A percentile compares a stretch with the other conserved stretches of the same genome.
Evolutionary conservation across 2,113 vertebrate genomes (phyloP).

Genomic region (Marmota monax): DNA sequence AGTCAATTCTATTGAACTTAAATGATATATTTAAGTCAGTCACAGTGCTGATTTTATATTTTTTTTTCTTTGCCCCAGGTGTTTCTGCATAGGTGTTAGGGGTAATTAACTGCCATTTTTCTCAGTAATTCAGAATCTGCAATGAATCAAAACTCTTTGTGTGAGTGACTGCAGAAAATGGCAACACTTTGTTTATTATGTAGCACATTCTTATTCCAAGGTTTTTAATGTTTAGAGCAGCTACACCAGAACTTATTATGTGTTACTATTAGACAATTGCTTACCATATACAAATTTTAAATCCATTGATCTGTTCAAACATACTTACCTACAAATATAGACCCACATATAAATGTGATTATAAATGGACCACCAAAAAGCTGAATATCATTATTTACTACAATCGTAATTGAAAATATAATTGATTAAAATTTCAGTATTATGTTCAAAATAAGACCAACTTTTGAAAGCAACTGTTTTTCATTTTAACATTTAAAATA

Average conservation of each 20-base stretch:
- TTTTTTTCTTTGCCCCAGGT: constrained; percentile 81
- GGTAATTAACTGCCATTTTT: constrained; percentile 89
- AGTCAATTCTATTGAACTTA: constrained; percentile 84
- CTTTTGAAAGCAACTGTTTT: constrained; percentile 56
- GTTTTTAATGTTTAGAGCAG: constrained; percentile 85
- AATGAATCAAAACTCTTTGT: constrained; percentile 87
- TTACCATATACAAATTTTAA: constrained; percentile 83
- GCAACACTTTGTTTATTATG: constrained; percentile 88
- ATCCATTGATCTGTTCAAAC: constrained; percentile 53
- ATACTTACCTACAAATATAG: neutral
- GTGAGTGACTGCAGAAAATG: constrained; percentile 83
- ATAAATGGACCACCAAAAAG: neutral
- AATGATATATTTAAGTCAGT: constrained; percentile 85
- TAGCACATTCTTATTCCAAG: constrained; percentile 84
- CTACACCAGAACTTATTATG: constrained; percentile 85
- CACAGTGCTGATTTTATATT: constrained; percentile 87
- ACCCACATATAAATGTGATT: neutral
- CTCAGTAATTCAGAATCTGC: constrained; percentile 87
- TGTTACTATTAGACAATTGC: constrained; percentile 84
- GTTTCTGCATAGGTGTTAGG: constrained; percentile 86
- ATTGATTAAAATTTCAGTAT: constrained; percentile 71
- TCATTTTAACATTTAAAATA: constrained; percentile 1
- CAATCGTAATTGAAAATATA: neutral
- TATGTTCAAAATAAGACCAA: constrained; percentile 63
- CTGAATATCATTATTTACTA: constrained; percentile 63